Evolutionary conservation across 2,113 vertebrate species (phyloP).

Genomic region (Pelecanus crispus): DNA sequence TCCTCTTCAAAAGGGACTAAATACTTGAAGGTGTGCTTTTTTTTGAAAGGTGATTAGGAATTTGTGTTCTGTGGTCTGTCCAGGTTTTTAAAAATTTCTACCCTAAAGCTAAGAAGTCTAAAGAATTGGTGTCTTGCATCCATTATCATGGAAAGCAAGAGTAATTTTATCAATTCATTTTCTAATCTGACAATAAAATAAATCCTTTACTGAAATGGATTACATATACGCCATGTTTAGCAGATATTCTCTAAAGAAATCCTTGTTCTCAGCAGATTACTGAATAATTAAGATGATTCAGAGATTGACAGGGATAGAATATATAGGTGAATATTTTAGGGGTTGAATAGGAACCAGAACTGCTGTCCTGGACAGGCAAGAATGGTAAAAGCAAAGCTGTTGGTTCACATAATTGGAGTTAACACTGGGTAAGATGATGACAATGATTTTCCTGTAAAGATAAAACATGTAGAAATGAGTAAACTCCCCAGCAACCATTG

Average conservation of each 20-base stretch:
- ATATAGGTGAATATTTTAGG: neutral
- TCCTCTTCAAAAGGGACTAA: neutral
- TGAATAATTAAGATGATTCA: neutral
- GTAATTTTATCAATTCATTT: neutral
- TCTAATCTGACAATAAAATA: neutral
- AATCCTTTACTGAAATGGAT: neutral
- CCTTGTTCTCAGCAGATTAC: neutral
- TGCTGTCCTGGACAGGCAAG: neutral
- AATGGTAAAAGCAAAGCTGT: neutral
- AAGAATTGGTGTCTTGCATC: neutral
- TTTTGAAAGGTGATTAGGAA: neutral
- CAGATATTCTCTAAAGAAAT: neutral
- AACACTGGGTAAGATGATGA: too few relatives aligned
- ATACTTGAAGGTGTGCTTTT: neutral
- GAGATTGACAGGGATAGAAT: neutral
- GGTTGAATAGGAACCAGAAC: neutral
- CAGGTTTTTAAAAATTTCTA: neutral
- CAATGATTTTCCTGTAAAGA: neutral
- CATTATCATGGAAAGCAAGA: neutral
- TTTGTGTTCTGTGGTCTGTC: neutral
- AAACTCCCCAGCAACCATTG: neutral
- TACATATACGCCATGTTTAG: neutral
- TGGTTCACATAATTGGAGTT: neutral
- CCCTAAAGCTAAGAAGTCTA: neutral
- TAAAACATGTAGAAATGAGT: neutral